phyloP scores from a whole-genome alignment of 2,888 invertebrate species.

The Tenthredo amoena region DNA sequence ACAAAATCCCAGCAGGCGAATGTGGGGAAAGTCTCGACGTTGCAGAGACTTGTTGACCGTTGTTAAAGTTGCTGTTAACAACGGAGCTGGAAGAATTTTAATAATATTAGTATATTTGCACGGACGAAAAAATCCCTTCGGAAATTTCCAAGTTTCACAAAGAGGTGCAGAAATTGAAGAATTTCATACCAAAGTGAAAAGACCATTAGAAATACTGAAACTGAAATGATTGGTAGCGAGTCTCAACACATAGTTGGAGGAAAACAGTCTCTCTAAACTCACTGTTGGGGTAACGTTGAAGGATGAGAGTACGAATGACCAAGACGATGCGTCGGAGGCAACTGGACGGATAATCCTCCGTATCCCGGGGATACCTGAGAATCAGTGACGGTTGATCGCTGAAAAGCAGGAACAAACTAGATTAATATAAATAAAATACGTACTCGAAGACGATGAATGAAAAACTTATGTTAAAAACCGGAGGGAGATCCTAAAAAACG shows the following conservation, averaged over 20 bases:
- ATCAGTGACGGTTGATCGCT: constrained; percentile 80
- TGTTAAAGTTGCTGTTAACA: constrained; percentile 77
- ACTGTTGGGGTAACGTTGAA: constrained; percentile 76
- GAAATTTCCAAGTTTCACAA: neutral
- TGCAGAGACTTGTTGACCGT: constrained; percentile 76
- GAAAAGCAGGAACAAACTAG: constrained; percentile 53
- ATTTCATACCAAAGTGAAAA: neutral
- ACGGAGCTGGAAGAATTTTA: constrained; percentile 66
- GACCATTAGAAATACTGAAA: neutral
- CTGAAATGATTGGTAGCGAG: neutral
- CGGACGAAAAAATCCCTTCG: neutral
- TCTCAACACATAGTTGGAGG: constrained; percentile 13
- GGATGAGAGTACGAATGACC: constrained; percentile 76
- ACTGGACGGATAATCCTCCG: constrained; percentile 77
- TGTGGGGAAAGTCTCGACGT: constrained; percentile 81
- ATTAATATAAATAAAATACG: neutral
- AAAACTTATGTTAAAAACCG: neutral
- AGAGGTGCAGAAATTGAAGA: neutral
- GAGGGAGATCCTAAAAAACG: neutral
- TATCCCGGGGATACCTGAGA: constrained; percentile 84
- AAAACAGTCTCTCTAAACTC: constrained; percentile 57
- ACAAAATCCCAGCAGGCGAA: constrained; percentile 76
- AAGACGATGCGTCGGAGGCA: constrained; percentile 76
- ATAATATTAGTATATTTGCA: neutral
- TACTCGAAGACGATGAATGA: neutral